A percentile compares a stretch with the other conserved stretches of the same genome.
phyloP scores from a whole-genome alignment of 2,797 vertebrate species.

The Crenuchus spilurus region DNA sequence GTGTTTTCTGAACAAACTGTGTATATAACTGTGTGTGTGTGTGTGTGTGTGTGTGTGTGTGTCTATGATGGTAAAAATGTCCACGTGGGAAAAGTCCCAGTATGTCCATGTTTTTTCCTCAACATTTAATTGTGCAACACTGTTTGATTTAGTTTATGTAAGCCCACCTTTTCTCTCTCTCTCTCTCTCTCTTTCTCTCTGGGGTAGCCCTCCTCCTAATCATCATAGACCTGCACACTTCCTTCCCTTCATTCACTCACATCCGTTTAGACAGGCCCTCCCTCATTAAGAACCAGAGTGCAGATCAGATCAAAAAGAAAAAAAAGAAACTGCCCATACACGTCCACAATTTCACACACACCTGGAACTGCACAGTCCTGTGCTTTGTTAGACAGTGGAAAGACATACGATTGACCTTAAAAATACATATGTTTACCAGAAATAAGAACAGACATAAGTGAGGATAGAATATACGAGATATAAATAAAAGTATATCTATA shows the following conservation, averaged over 20 bases:
- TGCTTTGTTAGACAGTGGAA: no score
- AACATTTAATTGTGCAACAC: neutral
- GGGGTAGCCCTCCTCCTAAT: neutral
- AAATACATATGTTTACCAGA: no score
- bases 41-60: neutral
- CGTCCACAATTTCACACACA: neutral
- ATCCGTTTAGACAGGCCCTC: neutral
- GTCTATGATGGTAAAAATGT: neutral
- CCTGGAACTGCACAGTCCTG: neutral
- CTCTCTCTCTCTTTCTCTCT: neutral
- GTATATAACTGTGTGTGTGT: neutral
- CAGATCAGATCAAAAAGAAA: neutral
- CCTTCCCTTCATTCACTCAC: constrained; percentile 38
- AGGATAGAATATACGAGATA: no score
- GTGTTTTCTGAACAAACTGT: neutral
- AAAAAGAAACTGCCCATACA: neutral
- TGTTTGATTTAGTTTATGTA: constrained; percentile 5
- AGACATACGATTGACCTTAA: no score
- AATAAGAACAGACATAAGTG: no score
- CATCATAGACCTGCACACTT: constrained; percentile 19
- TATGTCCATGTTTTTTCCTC: neutral
- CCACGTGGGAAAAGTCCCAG: neutral
- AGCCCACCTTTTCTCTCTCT: neutral
- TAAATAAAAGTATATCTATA: no score
- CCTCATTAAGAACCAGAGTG: neutral